Percentiles rank a stretch among this genome's conserved stretches.
These are phyloP conservation scores for Asarcornis scutulata DNA, from an alignment of 2,113 vertebrate genomes.

Conservation along the genomic window DNA sequence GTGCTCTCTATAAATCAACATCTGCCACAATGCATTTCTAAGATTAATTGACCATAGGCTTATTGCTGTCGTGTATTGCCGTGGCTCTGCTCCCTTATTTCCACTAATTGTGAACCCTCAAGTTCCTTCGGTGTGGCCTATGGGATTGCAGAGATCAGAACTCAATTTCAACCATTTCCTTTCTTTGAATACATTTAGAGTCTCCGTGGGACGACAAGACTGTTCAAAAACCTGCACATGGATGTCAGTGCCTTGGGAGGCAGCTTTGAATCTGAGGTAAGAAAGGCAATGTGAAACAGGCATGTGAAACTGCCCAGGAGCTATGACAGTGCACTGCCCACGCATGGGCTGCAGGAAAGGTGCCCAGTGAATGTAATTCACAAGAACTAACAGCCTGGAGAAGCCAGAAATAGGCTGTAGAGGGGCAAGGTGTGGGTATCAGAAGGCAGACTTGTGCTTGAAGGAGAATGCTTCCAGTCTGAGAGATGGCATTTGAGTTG, in stretches of 20 bases:
- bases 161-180: rapidly evolving
- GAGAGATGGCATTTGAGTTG: not conserved
- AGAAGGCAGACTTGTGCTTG: not conserved
- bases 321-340: not conserved
- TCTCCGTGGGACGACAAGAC: slow-evolving; percentile 49
- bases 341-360: not conserved
- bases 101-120: rapidly evolving
- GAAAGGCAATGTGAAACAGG: rapidly evolving
- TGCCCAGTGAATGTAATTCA: rapidly evolving
- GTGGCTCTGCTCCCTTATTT: not conserved
- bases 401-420: rapidly evolving
- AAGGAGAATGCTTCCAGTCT: not conserved
- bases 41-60: not conserved
- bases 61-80: not conserved
- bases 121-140: not conserved
- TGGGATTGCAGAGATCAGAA: not conserved
- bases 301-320: not conserved
- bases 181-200: slow-evolving; percentile 52
- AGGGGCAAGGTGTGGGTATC: rapidly evolving
- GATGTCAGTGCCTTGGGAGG: slow-evolving; percentile 80
- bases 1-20: not conserved
- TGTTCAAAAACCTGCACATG: slow-evolving; percentile 85
- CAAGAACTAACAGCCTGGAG: not conserved
- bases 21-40: rapidly evolving
- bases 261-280: slow-evolving; percentile 87